Conservation (phyloP, 2,113 vertebrate species). For the Mormyrus lacerda region DNA sequence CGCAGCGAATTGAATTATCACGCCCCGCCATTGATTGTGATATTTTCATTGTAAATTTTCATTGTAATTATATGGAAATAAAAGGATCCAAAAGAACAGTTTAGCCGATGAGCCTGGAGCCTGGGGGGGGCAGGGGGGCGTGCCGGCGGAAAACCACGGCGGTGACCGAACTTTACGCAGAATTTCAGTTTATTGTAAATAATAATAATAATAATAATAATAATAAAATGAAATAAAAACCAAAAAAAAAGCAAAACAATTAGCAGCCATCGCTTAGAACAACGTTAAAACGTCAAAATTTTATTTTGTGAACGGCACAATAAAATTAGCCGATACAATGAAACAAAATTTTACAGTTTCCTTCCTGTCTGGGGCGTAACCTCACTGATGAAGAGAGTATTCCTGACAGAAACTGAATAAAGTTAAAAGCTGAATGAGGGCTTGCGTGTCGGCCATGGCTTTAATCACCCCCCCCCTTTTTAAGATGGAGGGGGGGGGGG, state of each 20-base stretch:
- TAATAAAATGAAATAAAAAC: not conserved
- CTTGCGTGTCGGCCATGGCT: not conserved
- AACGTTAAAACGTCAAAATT: not conserved
- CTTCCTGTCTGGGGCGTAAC: not conserved
- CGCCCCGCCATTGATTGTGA: not conserved
- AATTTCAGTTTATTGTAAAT: not conserved
- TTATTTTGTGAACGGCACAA: not conserved
- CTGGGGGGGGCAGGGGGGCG: not conserved
- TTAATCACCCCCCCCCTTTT: not conserved
- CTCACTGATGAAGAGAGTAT: not conserved
- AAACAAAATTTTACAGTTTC: not conserved
- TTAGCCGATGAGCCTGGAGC: not conserved
- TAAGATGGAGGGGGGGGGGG: not conserved
- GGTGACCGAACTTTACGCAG: not conserved
- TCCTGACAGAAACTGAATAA: not conserved
- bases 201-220: not conserved
- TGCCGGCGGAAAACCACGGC: not conserved
- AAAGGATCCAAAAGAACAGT: not conserved
- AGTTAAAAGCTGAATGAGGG: not conserved
- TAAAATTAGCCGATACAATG: not conserved
- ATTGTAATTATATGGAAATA: not conserved
- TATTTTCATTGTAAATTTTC: not conserved
- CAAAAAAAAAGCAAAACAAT: not conserved
- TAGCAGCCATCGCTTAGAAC: not conserved
- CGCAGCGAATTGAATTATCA: not conserved